Evolutionary conservation across 1,140 invertebrate species (phyloP), one percentile per base, ranked within the genome.

Genomic region (Tetramorium parvispinum): DNA sequence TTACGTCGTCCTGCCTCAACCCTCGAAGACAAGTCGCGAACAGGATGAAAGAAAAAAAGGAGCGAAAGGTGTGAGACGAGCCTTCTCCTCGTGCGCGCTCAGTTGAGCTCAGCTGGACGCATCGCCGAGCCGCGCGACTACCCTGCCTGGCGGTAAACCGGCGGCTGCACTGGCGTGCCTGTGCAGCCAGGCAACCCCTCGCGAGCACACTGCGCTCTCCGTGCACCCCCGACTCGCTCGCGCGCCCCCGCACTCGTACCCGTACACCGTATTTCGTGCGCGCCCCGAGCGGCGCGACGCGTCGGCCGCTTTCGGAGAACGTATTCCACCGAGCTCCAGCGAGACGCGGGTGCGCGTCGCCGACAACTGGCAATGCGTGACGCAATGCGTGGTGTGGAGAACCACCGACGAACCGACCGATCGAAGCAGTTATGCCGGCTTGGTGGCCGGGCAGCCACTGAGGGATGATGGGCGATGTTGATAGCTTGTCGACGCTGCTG

Each of bases 401-500:
- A 76, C 43, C 65, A 61, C 63, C 55, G 49, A 11, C 49, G n/a
- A 73, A 83, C 27, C 77, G 40, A 57, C 46, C 77, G 79, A 92
- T 92, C 89, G 92, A 93, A 91, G 83, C 40, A 90, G 92, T 93
- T 91, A 91, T 93, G 92, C 93, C 94, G 94, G 94, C 94, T 89
- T 94, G 92, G 93, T 93, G 94, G 94, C 94, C 92, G 94, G 94
- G 94, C 92, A 94, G 91, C 94, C 94, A 95, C 94, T 94, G 94
- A 94, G 90, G 83, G 86, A 85, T 66, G 89, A 83, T 76, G 51
- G 59, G 46, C 81, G 86, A 88, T 71, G 88, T 57, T 90, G 86
- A 88, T 90, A 87, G 81, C 75, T 32, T 83, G 68, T 59, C 85
- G 88, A 85, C 90, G 78, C 65, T 85, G 63, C 85, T 87, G 75